Base-by-base conservation (phyloP, 1,140 invertebrate genomes). In the Bicyclus anynana region DNA sequence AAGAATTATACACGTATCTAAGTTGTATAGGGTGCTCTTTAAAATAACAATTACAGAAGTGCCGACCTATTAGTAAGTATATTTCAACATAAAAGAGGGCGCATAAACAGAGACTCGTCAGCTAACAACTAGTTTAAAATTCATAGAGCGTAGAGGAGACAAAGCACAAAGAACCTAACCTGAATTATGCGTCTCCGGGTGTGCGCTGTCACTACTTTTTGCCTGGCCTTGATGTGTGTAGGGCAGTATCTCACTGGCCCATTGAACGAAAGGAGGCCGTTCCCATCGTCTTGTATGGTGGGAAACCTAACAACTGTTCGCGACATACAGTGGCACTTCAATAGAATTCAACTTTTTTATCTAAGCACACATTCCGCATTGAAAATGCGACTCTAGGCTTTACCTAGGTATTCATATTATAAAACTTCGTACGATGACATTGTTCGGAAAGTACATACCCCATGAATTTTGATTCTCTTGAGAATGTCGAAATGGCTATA, bases 221-320 rank as follows among this genome's bases (percentile, higher is more conserved):
- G 55, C 56, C 55, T 63, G 73, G 58, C 73, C 77, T 80, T 76
- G 69, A 80, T 79, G 58, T 69, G 62, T 80, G 71, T 78, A 75
- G 77, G 79, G 72, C 80, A 77, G 74, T 80, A 70, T 76, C 69
- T 70, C 56, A 62, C 59, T 64, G 65, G 57, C 62, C 69, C 65
- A 63, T 60, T 69, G 48, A 67, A 71, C 48, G 74, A 80, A 80
- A 84, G 73, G 72, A 74, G 74, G 77, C 62, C 78, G 44, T 66
- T 80, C 77, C 74, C 72, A 74, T 40, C 55, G 56, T 51, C 65
- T 38, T 60, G 73, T 69, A 76, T 68, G 69, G 74, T 77, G 77
- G 68, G 80, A 80, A 84, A 78, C 72, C 64, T 59, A 54, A 71
- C 55, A 44, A 58, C 48, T 57, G 27, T 35, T 21, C 16, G 42